phyloP scores from a whole-genome alignment of 2,888 invertebrate genomes.

The Drosophila eohydei region DNA sequence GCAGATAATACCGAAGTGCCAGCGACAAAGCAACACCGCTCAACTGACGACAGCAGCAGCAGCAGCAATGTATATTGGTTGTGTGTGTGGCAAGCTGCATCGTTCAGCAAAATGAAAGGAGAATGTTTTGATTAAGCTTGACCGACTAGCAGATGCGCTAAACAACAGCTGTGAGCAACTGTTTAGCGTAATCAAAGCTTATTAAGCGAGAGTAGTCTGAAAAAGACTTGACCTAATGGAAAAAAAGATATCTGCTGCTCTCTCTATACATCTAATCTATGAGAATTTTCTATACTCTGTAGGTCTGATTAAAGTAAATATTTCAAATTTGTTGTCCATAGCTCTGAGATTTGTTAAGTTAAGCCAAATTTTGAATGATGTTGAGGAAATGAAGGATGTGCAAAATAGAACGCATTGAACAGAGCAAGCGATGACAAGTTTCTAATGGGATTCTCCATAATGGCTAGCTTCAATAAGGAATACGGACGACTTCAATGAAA shows the following conservation, averaged over 20 bases:
- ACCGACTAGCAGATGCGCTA: background rate
- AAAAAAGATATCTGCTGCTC: too few relatives aligned
- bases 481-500: background rate
- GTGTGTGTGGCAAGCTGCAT: constrained; percentile 15
- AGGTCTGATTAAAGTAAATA: too few relatives aligned
- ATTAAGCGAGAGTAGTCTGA: background rate
- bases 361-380: too few relatives aligned
- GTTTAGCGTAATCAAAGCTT: background rate
- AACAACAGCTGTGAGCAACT: background rate
- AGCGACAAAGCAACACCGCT: constrained; percentile 71
- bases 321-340: too few relatives aligned
- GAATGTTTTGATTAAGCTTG: background rate
- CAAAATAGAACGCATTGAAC: too few relatives aligned
- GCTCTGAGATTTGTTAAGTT: too few relatives aligned
- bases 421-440: too few relatives aligned
- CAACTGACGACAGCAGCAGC: constrained; percentile 26
- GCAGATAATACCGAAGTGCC: constrained; percentile 79
- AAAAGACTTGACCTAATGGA: too few relatives aligned
- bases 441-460: too few relatives aligned
- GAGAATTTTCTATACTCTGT: too few relatives aligned
- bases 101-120: background rate
- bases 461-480: background rate
- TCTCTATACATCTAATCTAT: too few relatives aligned
- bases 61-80: constrained; percentile 18
- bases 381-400: too few relatives aligned